A percentile compares a stretch with the other conserved stretches of the same genome.
Evolutionary conservation across 2,888 invertebrate genomes (phyloP).

Genomic region (Drosophila acutilabella): DNA sequence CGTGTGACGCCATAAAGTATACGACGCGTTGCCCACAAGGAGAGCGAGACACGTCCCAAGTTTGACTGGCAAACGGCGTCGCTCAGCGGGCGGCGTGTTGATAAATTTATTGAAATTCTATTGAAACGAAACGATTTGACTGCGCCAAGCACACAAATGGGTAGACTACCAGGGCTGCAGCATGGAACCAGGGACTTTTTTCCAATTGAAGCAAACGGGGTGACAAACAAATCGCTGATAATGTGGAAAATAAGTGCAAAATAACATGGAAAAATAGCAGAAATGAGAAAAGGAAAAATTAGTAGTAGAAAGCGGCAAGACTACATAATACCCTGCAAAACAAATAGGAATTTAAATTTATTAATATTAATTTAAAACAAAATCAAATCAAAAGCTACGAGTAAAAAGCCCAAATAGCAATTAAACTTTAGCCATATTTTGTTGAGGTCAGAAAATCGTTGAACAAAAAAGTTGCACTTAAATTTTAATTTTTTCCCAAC

Average conservation of each 20-base stretch:
- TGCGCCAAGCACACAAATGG: constrained; percentile 43
- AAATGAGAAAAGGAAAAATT: not conserved
- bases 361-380: no score
- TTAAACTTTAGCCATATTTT: constrained; percentile 66
- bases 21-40: constrained; percentile 25
- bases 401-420: constrained; percentile 31
- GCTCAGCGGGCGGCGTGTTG: constrained; percentile 64
- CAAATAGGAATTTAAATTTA: no score
- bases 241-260: constrained; percentile 74
- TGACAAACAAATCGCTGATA: constrained; percentile 72
- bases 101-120: constrained; percentile 81
- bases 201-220: constrained; percentile 1
- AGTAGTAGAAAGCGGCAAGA: not conserved
- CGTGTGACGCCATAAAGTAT: constrained; percentile 38
- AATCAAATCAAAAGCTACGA: not conserved
- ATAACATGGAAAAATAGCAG: constrained; percentile 13
- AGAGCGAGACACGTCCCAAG: not conserved
- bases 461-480: constrained; percentile 47
- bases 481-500: constrained; percentile 65
- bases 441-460: constrained; percentile 9
- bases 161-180: not conserved
- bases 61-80: constrained; percentile 22
- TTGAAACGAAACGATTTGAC: constrained; percentile 82
- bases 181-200: not conserved
- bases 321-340: constrained; percentile 6